These are phyloP conservation scores for Chloroceryle amazona DNA, from an alignment of 2,797 vertebrate genomes.

Conservation along the genomic window DNA sequence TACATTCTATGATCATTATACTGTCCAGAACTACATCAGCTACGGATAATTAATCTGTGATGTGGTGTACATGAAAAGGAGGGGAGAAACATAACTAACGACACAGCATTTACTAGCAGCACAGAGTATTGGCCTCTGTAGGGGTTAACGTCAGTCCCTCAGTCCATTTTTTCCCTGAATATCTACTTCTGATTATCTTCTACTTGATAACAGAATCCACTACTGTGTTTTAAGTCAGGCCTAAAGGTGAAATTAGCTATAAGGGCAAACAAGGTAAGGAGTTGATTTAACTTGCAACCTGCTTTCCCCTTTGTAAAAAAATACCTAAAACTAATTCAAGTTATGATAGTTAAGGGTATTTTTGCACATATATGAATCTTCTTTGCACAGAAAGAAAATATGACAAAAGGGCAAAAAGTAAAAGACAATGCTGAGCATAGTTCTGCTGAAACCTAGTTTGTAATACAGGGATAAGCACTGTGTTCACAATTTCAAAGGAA, in stretches of 20 bases:
- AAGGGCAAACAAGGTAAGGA: neutral
- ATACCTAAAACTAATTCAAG: neutral
- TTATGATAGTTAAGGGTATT: neutral
- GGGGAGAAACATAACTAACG: neutral
- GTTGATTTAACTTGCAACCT: constrained; percentile 12
- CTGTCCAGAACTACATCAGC: constrained; percentile 27
- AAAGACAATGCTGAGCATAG: neutral
- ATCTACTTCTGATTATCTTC: neutral
- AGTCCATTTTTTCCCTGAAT: neutral
- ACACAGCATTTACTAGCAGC: neutral
- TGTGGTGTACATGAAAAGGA: neutral
- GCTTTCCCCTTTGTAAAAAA: neutral
- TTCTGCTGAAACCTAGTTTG: constrained; percentile 2
- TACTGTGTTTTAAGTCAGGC: neutral
- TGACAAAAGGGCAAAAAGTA: neutral
- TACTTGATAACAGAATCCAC: neutral
- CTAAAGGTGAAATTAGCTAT: neutral
- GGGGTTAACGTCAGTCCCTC: neutral
- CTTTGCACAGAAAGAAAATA: neutral
- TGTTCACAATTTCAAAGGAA: constrained; percentile 39
- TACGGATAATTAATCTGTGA: constrained; percentile 45
- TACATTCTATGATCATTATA: neutral
- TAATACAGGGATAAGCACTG: neutral
- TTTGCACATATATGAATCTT: neutral
- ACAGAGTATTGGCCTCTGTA: neutral